phyloP scores from a whole-genome alignment of 1,140 invertebrate species.

The Metopolophium dirhodum region DNA sequence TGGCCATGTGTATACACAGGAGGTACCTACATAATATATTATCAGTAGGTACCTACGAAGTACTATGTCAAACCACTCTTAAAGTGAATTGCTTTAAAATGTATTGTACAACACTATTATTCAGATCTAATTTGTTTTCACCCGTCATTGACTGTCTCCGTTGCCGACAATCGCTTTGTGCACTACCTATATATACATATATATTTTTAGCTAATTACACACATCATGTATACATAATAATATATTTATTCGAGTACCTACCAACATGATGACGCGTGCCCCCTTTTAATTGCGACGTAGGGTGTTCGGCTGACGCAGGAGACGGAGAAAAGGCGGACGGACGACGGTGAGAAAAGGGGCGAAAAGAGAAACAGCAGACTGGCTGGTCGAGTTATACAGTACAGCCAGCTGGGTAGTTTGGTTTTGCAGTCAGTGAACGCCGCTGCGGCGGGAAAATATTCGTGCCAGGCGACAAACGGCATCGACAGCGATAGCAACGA shows the following conservation, averaged over 20 bases:
- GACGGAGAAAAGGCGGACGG: neutral
- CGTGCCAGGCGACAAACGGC: slow-evolving; percentile 70
- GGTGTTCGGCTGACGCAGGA: slow-evolving; percentile 27
- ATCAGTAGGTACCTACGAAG: neutral
- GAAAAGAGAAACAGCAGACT: slow-evolving; percentile 7
- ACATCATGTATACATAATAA: neutral
- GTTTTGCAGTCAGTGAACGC: slow-evolving; percentile 82
- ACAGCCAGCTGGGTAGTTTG: slow-evolving; percentile 66
- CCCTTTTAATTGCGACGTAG: neutral
- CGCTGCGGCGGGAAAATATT: slow-evolving; percentile 80
- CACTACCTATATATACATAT: neutral
- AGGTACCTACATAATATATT: neutral
- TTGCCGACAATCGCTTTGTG: neutral
- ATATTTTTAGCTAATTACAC: neutral
- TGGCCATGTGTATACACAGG: neutral
- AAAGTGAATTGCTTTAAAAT: neutral
- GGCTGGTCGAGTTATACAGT: slow-evolving; percentile 4
- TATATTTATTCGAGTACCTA: neutral
- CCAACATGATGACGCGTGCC: neutral
- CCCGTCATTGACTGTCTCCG: neutral
- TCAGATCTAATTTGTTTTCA: neutral
- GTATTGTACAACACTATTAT: neutral
- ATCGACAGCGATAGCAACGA: neutral
- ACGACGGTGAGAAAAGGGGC: neutral
- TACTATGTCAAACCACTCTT: neutral